Percentiles rank a stretch among this genome's conserved stretches.
Conservation (phyloP, 1,140 invertebrate species). For the Drosophila oshimai region DNA sequence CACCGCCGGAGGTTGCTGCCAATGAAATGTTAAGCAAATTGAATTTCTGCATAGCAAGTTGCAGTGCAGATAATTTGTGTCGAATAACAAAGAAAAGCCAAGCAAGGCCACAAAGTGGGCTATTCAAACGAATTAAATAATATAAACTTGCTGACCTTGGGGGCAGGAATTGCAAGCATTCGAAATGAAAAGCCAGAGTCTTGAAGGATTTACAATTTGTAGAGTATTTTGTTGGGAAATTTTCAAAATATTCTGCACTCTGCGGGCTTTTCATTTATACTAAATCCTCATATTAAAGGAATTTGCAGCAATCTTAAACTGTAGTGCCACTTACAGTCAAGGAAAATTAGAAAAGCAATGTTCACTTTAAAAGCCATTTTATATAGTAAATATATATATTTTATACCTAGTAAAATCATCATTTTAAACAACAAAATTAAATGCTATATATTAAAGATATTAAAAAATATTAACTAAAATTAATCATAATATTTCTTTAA, state of each 20-base stretch:
- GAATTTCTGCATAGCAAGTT: constrained; percentile 76
- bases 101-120: constrained; percentile 22
- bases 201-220: background rate
- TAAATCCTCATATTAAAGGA: background rate
- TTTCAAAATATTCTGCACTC: no score
- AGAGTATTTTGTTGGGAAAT: background rate
- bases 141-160: constrained; percentile 26
- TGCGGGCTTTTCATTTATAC: background rate
- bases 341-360: no score
- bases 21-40: constrained; percentile 78
- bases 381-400: no score
- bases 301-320: no score
- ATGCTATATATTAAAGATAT: no score
- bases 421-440: no score
- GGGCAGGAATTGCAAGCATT: background rate
- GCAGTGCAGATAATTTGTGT: constrained; percentile 63
- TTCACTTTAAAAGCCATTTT: no score
- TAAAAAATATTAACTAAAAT: no score
- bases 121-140: constrained; percentile 34
- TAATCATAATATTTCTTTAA: no score
- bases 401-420: no score
- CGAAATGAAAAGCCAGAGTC: background rate
- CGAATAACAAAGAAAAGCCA: constrained; percentile 39
- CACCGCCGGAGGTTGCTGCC: constrained; percentile 64
- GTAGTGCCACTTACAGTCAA: no score